Percentiles rank a stretch among this genome's conserved stretches.
Evolutionary conservation across 2,888 invertebrate species (phyloP).

Genomic region (Agrilus biguttatus): DNA sequence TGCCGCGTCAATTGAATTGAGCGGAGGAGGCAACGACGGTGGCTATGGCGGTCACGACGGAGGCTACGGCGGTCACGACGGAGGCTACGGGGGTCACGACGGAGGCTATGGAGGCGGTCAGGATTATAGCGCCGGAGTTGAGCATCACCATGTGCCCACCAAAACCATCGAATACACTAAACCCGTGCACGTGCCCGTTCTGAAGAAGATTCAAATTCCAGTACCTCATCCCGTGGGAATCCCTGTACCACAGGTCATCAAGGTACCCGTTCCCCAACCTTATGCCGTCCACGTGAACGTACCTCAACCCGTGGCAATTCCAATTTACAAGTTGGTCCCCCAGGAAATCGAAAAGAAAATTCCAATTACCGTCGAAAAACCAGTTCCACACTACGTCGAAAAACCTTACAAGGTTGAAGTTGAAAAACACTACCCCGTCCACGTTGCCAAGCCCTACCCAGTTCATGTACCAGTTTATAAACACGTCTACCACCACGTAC

Average conservation of each 20-base stretch:
- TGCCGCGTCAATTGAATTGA: not conserved
- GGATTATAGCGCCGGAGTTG: slow-evolving; percentile 31
- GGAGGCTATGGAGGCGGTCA: slow-evolving; percentile 28
- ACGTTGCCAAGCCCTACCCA: slow-evolving; percentile 51
- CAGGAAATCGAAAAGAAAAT: slow-evolving; percentile 59
- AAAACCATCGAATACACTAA: slow-evolving; percentile 55
- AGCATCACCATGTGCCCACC: slow-evolving; percentile 37
- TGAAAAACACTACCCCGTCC: slow-evolving; percentile 55
- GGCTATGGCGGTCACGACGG: slow-evolving; percentile 22
- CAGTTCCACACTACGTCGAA: slow-evolving; percentile 54
- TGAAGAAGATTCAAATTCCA: slow-evolving; percentile 59
- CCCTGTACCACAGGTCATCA: slow-evolving; percentile 53
- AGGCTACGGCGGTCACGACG: slow-evolving; percentile 25
- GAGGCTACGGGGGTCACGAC: slow-evolving; percentile 19
- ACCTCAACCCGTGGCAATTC: slow-evolving; percentile 57
- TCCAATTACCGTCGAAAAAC: slow-evolving; percentile 59
- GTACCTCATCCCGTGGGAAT: slow-evolving; percentile 59
- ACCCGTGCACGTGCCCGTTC: slow-evolving; percentile 53
- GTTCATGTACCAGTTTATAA: slow-evolving; percentile 62
- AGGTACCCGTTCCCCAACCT: slow-evolving; percentile 59
- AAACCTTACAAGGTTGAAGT: slow-evolving; percentile 64
- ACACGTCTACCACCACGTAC: slow-evolving; percentile 52
- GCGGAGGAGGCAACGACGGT: slow-evolving; percentile 31
- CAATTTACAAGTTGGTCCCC: slow-evolving; percentile 58
- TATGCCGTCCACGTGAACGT: slow-evolving; percentile 58